Evolutionary conservation across 2,888 invertebrate genomes (phyloP).

Genomic region (Drosophila merina): DNA sequence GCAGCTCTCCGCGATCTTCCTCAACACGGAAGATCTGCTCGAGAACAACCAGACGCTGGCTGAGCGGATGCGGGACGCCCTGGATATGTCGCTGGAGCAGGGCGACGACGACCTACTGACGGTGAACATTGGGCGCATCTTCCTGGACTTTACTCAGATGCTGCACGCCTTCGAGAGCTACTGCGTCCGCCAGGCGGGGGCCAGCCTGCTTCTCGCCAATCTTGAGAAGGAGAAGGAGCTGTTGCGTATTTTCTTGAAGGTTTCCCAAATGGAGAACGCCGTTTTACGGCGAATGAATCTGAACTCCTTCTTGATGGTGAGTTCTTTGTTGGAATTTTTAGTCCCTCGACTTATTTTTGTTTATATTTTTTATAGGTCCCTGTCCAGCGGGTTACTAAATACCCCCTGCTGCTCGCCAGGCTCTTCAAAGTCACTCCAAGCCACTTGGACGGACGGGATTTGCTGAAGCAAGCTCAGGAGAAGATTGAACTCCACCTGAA

Average conservation of each 20-base stretch:
- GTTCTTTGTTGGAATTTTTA: slow-evolving; percentile 32
- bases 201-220: slow-evolving; percentile 93
- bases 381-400: slow-evolving; percentile 98
- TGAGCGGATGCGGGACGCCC: slow-evolving; percentile 92
- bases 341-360: background rate
- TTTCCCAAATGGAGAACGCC: slow-evolving; percentile 98
- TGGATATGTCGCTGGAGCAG: slow-evolving; percentile 93
- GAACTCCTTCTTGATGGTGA: slow-evolving; percentile 98
- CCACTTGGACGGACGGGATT: slow-evolving; percentile 92
- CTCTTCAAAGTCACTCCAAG: slow-evolving; percentile 95
- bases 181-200: slow-evolving; percentile 96
- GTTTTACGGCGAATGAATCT: slow-evolving; percentile 97
- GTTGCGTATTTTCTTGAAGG: slow-evolving; percentile 95
- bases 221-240: slow-evolving; percentile 97
- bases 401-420: slow-evolving; percentile 95
- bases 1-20: slow-evolving; percentile 95
- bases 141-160: slow-evolving; percentile 96
- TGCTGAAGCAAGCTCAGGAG: slow-evolving; percentile 93
- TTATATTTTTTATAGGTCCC: slow-evolving; percentile 88
- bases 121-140: slow-evolving; percentile 95
- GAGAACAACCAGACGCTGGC: slow-evolving; percentile 94
- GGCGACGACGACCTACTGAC: slow-evolving; percentile 93
- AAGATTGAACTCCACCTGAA: slow-evolving; percentile 96
- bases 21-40: slow-evolving; percentile 96
- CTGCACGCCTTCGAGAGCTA: slow-evolving; percentile 97